Conservation (phyloP, 1,140 invertebrate genomes). For the Drosophila jambulina region DNA sequence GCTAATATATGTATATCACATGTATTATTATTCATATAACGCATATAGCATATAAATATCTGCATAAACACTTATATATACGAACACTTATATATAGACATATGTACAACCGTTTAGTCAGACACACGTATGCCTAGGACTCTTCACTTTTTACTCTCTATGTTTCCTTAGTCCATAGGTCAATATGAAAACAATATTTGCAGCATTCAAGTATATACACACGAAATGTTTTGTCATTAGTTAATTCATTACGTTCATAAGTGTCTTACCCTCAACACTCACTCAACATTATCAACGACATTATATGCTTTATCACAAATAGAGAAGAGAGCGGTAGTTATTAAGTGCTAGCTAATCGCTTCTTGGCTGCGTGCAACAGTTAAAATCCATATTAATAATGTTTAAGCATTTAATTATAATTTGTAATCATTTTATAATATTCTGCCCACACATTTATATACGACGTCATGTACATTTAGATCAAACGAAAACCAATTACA, state of each 20-base stretch:
- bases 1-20: conserved; percentile 49
- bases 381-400: conserved; percentile 72
- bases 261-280: conserved; percentile 70
- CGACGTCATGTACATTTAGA: conserved; percentile 77
- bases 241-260: conserved; percentile 64
- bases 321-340: conserved; percentile 19
- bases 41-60: conserved; percentile 44
- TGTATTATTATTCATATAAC: conserved; percentile 63
- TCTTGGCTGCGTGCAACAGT: conserved; percentile 52
- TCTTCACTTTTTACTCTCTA: conserved; percentile 11
- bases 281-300: conserved; percentile 71
- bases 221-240: conserved; percentile 63
- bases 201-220: conserved; percentile 17
- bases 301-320: conserved; percentile 72
- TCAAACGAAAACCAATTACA: conserved; percentile 65
- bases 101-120: conserved; percentile 41
- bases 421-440: conserved; percentile 75
- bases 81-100: conserved; percentile 37
- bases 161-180: conserved; percentile 59
- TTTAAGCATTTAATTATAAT: conserved; percentile 75
- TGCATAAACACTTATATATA: conserved; percentile 42
- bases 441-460: conserved; percentile 50
- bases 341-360: conserved; percentile 60
- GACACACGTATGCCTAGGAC: conserved; percentile 24
- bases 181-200: conserved; percentile 52